phyloP scores from a whole-genome alignment of 2,797 vertebrate species.

The Scleropages formosus region DNA sequence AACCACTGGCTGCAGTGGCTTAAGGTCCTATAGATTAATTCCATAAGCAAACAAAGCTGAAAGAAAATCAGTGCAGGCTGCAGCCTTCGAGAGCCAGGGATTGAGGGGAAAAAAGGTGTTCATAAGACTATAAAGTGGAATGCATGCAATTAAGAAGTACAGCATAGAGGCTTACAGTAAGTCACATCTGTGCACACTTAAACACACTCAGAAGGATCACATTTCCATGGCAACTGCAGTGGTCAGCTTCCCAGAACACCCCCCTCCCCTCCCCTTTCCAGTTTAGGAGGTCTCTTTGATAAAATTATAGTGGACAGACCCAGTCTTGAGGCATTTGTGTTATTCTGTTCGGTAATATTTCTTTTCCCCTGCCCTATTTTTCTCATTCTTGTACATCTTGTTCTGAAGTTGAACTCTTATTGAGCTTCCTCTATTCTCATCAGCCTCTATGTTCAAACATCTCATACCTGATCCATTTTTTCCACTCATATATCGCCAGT shows the following conservation, averaged over 20 bases:
- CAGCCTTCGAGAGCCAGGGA: too few species aligned
- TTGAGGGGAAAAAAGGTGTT: too few species aligned
- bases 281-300: conserved; percentile 32
- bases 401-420: not conserved
- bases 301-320: conserved; percentile 38
- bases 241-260: conserved; percentile 32
- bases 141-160: not conserved
- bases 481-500: too few species aligned
- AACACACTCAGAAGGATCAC: conserved; percentile 20
- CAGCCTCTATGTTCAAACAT: not conserved
- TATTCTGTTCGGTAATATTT: not conserved
- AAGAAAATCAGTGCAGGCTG: too few species aligned
- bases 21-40: too few species aligned
- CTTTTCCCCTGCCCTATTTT: not conserved
- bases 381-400: not conserved
- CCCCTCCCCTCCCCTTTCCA: conserved; percentile 6
- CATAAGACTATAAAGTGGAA: too few species aligned
- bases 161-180: too few species aligned
- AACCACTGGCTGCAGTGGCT: too few species aligned
- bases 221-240: conserved; percentile 48
- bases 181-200: conserved; percentile 8
- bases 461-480: too few species aligned
- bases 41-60: too few species aligned
- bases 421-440: not conserved
- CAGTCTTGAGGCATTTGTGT: not conserved